A percentile compares a stretch with the other conserved stretches of the same genome.
Conservation (phyloP, 1,140 invertebrate species). For the Pectinophora gossypiella region DNA sequence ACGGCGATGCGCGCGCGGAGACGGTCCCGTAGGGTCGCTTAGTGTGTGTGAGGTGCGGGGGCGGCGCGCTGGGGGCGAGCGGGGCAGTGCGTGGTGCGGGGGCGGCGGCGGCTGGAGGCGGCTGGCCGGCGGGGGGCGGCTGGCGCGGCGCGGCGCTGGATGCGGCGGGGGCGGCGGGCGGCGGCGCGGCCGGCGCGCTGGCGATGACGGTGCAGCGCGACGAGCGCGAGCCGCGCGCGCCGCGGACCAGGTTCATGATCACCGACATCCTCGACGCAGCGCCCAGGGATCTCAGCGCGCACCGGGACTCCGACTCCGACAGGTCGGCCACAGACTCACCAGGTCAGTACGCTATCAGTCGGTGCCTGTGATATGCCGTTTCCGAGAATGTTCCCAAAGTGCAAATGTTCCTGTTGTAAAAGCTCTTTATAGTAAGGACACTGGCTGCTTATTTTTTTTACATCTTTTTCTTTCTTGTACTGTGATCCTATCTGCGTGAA, state of each 20-base stretch:
- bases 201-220: conserved; percentile 67
- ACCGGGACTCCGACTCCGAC: conserved; percentile 62
- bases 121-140: conserved; percentile 23
- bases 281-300: conserved; percentile 64
- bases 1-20: not conserved
- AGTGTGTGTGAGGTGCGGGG: conserved; percentile 8
- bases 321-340: conserved; percentile 61
- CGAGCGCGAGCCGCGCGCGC: conserved; percentile 76
- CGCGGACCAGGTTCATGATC: conserved; percentile 86
- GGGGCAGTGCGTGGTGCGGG: conserved; percentile 27
- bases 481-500: too few species aligned
- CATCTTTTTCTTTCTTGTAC: too few species aligned
- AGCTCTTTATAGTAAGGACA: too few species aligned
- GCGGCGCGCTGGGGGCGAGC: conserved; percentile 44
- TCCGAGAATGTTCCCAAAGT: too few species aligned
- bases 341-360: conserved; percentile 36
- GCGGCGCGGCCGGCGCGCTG: conserved; percentile 50
- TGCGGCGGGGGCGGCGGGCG: conserved; percentile 50
- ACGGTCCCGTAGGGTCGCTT: conserved; percentile 33
- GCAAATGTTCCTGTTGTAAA: too few species aligned
- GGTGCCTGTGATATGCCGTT: too few species aligned
- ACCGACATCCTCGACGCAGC: conserved; percentile 84
- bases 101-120: conserved; percentile 18
- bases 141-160: conserved; percentile 52
- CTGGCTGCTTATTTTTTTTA: too few species aligned